Evolutionary conservation across 2,113 vertebrate species (phyloP).

Genomic region (Anthoscopus minutus): DNA sequence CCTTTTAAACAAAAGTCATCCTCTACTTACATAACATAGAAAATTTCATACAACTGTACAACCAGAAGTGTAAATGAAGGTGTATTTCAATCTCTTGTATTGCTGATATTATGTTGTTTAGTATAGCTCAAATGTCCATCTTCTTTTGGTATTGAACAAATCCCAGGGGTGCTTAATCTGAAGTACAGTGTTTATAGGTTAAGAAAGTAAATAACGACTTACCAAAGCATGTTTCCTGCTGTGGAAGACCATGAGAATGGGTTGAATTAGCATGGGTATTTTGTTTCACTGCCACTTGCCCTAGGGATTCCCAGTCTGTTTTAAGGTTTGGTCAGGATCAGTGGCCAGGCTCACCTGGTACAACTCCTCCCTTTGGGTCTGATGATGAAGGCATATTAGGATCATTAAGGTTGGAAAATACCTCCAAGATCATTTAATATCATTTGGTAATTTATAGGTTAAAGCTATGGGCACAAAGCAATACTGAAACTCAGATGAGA

Average conservation of each 20-base stretch:
- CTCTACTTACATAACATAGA: background rate
- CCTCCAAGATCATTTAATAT: background rate
- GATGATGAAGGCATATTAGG: no score
- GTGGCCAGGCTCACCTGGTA: background rate
- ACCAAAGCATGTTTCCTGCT: background rate
- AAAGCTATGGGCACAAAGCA: background rate
- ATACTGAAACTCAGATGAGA: background rate
- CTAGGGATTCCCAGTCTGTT: background rate
- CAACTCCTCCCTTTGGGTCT: background rate
- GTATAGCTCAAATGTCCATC: background rate
- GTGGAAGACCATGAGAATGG: background rate
- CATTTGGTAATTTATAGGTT: background rate
- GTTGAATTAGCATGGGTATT: background rate
- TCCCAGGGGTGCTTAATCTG: background rate
- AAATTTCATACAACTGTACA: background rate
- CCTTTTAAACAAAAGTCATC: background rate
- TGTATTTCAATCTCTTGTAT: background rate
- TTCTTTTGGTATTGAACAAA: constrained; percentile 14
- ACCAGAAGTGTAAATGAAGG: constrained; percentile 1
- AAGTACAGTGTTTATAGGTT: constrained; percentile 24
- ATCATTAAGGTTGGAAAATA: background rate
- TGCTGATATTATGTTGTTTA: constrained; percentile 2
- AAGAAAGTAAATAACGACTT: constrained; percentile 31
- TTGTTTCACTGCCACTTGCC: constrained; percentile 6
- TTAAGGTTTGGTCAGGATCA: background rate